Evolutionary conservation across 2,113 vertebrate genomes (phyloP), one percentile per base, ranked within the genome.

Genomic region (Elanoides forficatus): DNA sequence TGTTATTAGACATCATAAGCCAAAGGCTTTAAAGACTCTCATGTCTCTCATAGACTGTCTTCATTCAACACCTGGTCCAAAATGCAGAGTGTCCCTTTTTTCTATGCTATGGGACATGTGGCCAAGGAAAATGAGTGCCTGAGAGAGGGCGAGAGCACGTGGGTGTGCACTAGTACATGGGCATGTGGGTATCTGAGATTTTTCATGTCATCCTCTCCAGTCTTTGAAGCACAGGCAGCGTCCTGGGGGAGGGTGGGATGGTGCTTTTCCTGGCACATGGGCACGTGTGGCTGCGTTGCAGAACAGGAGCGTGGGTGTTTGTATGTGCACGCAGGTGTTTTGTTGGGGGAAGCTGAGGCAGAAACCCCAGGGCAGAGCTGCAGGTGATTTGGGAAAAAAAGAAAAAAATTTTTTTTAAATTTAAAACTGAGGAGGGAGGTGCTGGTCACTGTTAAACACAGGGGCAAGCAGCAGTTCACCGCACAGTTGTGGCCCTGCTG

Each of bases 321-420:
- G 38, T 29, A 19, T 1, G 0, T 10, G 23, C 7, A 2, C 0
- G 5, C 16, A 20, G 55, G 43, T 2, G 1, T 88, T 80, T 38
- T 50, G 15, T 63, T 71, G 56, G 29, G 29, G 52, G 50, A 45
- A 55, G 15, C 62, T 40, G 47, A 88, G 62, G 42, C 60, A 80
- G 60, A 40, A 86, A 26, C n/a, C 56, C n/a, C 48, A 26, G 71
- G 43, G 52, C 29, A 80, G 53, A 75, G 29, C 38, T 83, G 42
- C 36, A 21, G 67, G 45, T 32, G 45, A 45, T 45, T 50, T 53
- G 9, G 48, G 42, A 5, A 0, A 1, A 15, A 53, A 30, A 52
- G 29, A 20, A 22, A 7, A 3, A 45, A 70, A 56, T 7, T 47
- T 14, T n/a, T n/a, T n/a, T n/a, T n/a, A 4, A 58, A 25, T 1